Conservation (phyloP, 30 jellyfish, hydroid and myxozoan genomes). For the Nemopilema nomurai region DNA sequence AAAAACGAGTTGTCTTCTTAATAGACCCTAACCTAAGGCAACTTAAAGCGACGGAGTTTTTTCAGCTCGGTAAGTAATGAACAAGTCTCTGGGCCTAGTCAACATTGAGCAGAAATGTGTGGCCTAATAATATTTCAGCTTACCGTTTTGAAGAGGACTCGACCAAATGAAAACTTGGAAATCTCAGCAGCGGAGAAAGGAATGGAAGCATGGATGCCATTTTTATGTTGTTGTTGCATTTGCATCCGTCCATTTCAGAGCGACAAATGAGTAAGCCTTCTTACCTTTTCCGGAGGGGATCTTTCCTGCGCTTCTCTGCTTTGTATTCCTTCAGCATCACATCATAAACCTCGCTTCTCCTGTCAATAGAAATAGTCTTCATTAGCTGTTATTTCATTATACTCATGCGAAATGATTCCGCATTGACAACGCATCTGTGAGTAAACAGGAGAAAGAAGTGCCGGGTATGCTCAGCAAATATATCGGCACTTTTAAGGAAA, state of each 20-base stretch:
- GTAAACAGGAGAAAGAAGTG: not conserved
- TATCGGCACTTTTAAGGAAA: not conserved
- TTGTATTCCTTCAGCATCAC: slow-evolving; percentile 80
- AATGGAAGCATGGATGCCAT: not conserved
- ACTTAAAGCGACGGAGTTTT: no score
- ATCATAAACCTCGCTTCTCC: slow-evolving; percentile 77
- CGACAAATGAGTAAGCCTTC: not conserved
- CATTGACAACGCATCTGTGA: not conserved
- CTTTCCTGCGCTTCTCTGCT: slow-evolving; percentile 68
- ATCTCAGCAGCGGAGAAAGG: not conserved
- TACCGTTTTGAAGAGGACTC: not conserved
- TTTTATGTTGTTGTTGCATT: not conserved
- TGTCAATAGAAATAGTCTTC: not conserved
- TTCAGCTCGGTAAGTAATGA: no score
- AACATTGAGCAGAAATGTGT: not conserved
- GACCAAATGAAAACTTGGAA: slow-evolving; percentile 13
- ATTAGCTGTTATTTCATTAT: not conserved
- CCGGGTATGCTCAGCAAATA: not conserved
- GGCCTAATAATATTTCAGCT: not conserved
- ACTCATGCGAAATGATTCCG: not conserved
- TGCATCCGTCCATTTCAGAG: not conserved
- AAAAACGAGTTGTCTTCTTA: no score
- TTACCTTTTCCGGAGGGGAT: slow-evolving; percentile 79
- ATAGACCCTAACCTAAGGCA: no score
- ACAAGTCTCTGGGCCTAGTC: not conserved